These are phyloP conservation scores for Lepidostoma basale DNA, from an alignment of 1,140 invertebrate genomes.

Conservation along the genomic window DNA sequence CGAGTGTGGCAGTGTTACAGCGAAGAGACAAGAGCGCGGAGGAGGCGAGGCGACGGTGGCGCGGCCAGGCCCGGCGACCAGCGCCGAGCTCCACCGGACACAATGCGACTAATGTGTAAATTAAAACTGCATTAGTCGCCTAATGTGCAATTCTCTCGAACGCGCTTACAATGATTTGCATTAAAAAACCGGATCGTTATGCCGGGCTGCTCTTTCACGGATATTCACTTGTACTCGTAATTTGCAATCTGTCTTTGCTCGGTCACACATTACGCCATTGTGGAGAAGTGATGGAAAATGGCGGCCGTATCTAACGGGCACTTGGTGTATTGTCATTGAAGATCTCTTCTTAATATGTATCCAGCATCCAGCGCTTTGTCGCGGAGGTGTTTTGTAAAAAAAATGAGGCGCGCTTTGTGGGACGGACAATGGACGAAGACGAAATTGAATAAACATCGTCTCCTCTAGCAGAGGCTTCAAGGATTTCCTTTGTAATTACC, in stretches of 20 bases:
- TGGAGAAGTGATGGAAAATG: conserved; percentile 34
- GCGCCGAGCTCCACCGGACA: not conserved
- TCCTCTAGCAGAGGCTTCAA: not conserved
- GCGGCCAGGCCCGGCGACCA: too few species aligned
- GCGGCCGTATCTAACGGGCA: conserved; percentile 20
- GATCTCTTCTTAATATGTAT: conserved; percentile 4
- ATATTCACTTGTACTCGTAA: conserved; percentile 33
- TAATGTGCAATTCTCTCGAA: conserved; percentile 39
- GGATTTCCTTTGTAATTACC: conserved; percentile 16
- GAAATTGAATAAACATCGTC: conserved; percentile 21
- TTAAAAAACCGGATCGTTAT: conserved; percentile 40
- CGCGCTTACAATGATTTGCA: conserved; percentile 37
- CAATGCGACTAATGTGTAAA: conserved; percentile 40
- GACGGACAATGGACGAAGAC: conserved; percentile 1
- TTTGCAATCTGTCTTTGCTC: conserved; percentile 46
- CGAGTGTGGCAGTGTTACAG: too few species aligned
- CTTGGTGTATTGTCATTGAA: conserved; percentile 9
- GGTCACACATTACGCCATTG: conserved; percentile 46
- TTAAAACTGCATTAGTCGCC: conserved; percentile 43
- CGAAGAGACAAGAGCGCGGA: too few species aligned
- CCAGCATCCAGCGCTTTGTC: conserved; percentile 16
- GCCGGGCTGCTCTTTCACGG: conserved; percentile 40
- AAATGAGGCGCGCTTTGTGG: conserved; percentile 19
- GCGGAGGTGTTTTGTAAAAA: conserved; percentile 11
- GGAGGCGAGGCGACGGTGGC: too few species aligned